These are phyloP conservation scores for Drosophila truncata DNA, from an alignment of 1,140 invertebrate species.

Conservation along the genomic window DNA sequence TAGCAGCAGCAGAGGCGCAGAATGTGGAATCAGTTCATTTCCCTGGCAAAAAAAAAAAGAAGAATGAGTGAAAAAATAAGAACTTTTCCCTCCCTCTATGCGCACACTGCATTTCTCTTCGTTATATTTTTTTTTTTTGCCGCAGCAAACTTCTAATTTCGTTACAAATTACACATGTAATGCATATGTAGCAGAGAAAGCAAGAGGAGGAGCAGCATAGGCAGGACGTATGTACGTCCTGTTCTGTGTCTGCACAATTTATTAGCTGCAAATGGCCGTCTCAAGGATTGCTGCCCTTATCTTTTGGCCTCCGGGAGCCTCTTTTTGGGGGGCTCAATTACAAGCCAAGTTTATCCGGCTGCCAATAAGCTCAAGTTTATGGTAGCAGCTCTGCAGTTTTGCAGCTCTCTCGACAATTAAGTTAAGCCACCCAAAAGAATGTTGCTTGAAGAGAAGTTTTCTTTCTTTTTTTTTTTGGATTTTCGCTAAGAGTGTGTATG, in stretches of 20 bases:
- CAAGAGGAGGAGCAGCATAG: not conserved
- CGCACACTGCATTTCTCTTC: slow-evolving; percentile 25
- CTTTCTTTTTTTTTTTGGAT: too few species aligned
- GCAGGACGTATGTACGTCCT: not conserved
- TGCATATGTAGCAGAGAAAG: slow-evolving; percentile 71
- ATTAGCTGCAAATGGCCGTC: slow-evolving; percentile 62
- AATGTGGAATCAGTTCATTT: slow-evolving; percentile 64
- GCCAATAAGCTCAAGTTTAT: slow-evolving; percentile 79
- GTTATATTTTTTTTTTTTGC: slow-evolving; percentile 28
- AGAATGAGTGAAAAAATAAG: not conserved
- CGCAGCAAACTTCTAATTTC: slow-evolving; percentile 75
- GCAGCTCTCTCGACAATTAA: slow-evolving; percentile 63
- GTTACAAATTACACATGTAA: slow-evolving; percentile 83
- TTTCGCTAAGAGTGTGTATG: slow-evolving; percentile 3
- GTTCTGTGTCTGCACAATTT: slow-evolving; percentile 54
- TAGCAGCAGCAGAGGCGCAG: slow-evolving; percentile 7
- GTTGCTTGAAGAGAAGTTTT: slow-evolving; percentile 37
- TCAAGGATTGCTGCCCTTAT: slow-evolving; percentile 14
- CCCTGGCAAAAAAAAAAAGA: slow-evolving; percentile 38
- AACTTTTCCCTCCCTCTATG: slow-evolving; percentile 31
- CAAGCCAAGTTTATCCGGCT: slow-evolving; percentile 75
- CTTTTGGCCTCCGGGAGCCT: slow-evolving; percentile 22
- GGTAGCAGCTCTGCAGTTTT: slow-evolving; percentile 14
- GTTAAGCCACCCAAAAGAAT: slow-evolving; percentile 54
- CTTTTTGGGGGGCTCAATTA: slow-evolving; percentile 53